A percentile compares a stretch with the other conserved stretches of the same genome.
phyloP scores from a whole-genome alignment of 2,797 vertebrate genomes.

The Diceros bicornis region DNA sequence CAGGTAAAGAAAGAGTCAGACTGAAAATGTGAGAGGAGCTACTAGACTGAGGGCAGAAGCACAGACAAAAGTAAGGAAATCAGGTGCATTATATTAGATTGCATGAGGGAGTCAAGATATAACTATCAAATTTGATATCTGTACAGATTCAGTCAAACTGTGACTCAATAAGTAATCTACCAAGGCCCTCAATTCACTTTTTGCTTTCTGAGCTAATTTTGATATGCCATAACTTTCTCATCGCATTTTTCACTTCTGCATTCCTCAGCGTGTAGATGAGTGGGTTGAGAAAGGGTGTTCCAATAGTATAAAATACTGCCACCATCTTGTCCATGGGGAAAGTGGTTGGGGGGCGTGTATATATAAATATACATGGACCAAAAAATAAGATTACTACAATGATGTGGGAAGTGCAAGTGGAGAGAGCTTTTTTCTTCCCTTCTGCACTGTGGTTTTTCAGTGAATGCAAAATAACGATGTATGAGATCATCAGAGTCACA shows the following conservation, averaged over 20 bases:
- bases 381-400: slow-evolving; percentile 63
- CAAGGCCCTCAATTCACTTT: not conserved
- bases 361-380: slow-evolving; percentile 64
- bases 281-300: not conserved
- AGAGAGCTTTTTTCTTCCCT: slow-evolving; percentile 32
- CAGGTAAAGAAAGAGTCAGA: not conserved
- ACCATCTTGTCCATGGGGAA: not conserved
- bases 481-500: slow-evolving; percentile 37
- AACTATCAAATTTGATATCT: not conserved
- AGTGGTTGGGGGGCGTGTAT: not conserved
- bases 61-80: not conserved
- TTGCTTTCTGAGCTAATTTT: not conserved
- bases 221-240: not conserved
- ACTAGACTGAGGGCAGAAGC: not conserved
- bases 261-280: slow-evolving; percentile 25
- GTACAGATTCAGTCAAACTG: not conserved
- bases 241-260: slow-evolving; percentile 1
- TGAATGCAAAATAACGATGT: not conserved
- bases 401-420: slow-evolving; percentile 42
- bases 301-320: slow-evolving; percentile 19
- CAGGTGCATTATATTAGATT: not conserved
- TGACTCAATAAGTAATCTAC: not conserved
- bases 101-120: too few relatives aligned
- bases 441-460: slow-evolving; percentile 44
- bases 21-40: not conserved